Conservation (phyloP, 2,797 vertebrate genomes). For the Hozukius guyotensis region DNA sequence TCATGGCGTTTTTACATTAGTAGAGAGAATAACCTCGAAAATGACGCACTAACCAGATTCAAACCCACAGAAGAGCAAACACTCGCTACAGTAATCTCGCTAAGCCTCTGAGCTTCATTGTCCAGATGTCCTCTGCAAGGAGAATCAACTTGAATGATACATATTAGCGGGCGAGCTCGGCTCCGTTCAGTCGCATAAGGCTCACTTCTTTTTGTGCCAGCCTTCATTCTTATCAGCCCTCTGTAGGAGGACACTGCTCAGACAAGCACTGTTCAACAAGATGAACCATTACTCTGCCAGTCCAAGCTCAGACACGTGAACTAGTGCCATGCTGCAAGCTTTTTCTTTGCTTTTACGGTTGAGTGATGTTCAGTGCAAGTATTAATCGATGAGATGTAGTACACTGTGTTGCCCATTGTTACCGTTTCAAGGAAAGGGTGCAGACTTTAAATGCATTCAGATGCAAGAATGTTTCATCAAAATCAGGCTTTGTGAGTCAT, state of each 20-base stretch:
- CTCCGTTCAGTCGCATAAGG: slow-evolving; percentile 9
- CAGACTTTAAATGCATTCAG: neutral
- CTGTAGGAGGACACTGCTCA: slow-evolving; percentile 35
- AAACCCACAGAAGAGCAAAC: slow-evolving; percentile 15
- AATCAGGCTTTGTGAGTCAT: neutral
- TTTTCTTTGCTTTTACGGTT: slow-evolving; percentile 13
- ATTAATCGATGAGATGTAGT: slow-evolving; percentile 7
- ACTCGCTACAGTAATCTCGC: slow-evolving; percentile 14
- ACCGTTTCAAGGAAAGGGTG: slow-evolving; percentile 3
- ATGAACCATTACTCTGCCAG: slow-evolving; percentile 20
- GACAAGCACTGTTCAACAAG: slow-evolving; percentile 44
- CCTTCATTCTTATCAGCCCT: slow-evolving; percentile 31
- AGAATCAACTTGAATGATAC: slow-evolving; percentile 31
- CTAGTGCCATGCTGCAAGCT: slow-evolving; percentile 4
- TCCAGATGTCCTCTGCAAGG: slow-evolving; percentile 32
- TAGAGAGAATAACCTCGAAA: slow-evolving; percentile 24
- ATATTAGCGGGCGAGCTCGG: slow-evolving; percentile 3
- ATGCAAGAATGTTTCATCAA: neutral
- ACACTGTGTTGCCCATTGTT: neutral
- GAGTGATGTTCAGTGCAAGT: slow-evolving; percentile 5
- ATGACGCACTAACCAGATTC: neutral
- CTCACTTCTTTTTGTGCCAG: slow-evolving; percentile 35
- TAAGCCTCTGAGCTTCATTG: slow-evolving; percentile 42
- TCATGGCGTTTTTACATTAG: neutral
- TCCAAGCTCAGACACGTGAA: slow-evolving; percentile 18